Evolutionary conservation across 2,888 invertebrate genomes (phyloP), one percentile per base, ranked within the genome.

Genomic region (Keiferia lycopersicella): DNA sequence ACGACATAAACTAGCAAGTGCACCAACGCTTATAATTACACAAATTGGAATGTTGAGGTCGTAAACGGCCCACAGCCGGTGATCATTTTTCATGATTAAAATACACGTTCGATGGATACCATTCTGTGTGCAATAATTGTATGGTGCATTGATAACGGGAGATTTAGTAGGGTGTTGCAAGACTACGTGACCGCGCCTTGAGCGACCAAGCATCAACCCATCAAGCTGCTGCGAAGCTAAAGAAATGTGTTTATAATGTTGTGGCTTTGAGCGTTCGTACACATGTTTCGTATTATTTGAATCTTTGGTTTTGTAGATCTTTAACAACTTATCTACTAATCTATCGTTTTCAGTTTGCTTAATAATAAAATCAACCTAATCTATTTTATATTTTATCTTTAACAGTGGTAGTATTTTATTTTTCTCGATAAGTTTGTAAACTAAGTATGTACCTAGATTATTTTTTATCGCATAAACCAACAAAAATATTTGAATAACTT

Each of bases 71-170:
- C 56, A 41, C 34, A 56, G 60, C 14, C 53, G 61, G 60, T 61
- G 67, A 63, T 67, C 65, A 67, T 69, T 65, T 68, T 69, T 68
- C 68, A 67, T 61, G 53, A 67, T 66, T 68, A 66, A 69, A 67
- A 65, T 67, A 67, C 68, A 66, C 53, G 67, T 67, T 68, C 61
- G 65, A 58, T 51, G 61, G 63, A 51, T 60, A 60, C 38, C 63
- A 63, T 65, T 64, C 62, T 65, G 62, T 45, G 63, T 64, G 62
- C 65, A 69, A 69, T 69, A 67, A 68, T 64, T 65, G 64, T 58
- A 65, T 63, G 65, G 66, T 65, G 65, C 67, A 68, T 65, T 66
- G 67, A 64, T 69, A 69, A 69, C 69, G 69, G 68, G 65, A 69
- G 62, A 66, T 64, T 68, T 67, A 66, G 65, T 67, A 48, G 16